These are phyloP conservation scores for Hippasteria phrygiana DNA, from an alignment of 53 echinoderm and acorn worm species.

Conservation along the genomic window DNA sequence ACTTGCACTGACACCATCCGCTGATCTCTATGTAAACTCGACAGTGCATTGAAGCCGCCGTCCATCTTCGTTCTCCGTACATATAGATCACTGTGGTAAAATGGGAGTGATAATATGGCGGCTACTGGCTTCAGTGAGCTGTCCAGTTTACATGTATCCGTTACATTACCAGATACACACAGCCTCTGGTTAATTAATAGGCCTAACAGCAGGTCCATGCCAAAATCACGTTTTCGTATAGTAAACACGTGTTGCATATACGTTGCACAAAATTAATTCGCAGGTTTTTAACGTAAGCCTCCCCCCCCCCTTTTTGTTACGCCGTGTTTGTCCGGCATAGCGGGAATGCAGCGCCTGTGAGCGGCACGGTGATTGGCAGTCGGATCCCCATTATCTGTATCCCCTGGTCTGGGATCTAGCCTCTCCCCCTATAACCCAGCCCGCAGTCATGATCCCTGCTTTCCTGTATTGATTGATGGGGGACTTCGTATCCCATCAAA, in stretches of 20 bases:
- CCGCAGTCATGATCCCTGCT: constrained; percentile 24
- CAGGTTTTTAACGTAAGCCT: constrained; percentile 17
- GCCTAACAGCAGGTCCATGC: too few relatives aligned
- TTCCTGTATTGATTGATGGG: constrained; percentile 37
- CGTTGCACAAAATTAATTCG: constrained; percentile 13
- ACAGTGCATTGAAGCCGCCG: too few relatives aligned
- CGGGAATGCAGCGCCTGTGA: constrained; percentile 29
- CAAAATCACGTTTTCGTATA: too few relatives aligned
- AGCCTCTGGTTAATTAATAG: too few relatives aligned
- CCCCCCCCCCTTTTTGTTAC: constrained; percentile 20
- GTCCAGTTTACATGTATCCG: too few relatives aligned
- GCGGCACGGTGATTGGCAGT: constrained; percentile 31
- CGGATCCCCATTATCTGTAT: not conserved
- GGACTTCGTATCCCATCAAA: not conserved
- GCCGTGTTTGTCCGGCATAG: constrained; percentile 48
- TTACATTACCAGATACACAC: too few relatives aligned
- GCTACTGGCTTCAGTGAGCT: too few relatives aligned
- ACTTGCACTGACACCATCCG: too few relatives aligned
- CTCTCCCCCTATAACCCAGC: constrained; percentile 18
- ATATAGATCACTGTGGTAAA: too few relatives aligned
- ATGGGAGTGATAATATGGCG: too few relatives aligned
- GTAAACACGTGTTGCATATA: not conserved
- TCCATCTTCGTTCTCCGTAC: too few relatives aligned
- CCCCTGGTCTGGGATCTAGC: not conserved
- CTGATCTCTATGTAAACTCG: too few relatives aligned